These are phyloP conservation scores for Rhagologus leucostigma DNA, from an alignment of 2,113 vertebrate species.

Conservation along the genomic window DNA sequence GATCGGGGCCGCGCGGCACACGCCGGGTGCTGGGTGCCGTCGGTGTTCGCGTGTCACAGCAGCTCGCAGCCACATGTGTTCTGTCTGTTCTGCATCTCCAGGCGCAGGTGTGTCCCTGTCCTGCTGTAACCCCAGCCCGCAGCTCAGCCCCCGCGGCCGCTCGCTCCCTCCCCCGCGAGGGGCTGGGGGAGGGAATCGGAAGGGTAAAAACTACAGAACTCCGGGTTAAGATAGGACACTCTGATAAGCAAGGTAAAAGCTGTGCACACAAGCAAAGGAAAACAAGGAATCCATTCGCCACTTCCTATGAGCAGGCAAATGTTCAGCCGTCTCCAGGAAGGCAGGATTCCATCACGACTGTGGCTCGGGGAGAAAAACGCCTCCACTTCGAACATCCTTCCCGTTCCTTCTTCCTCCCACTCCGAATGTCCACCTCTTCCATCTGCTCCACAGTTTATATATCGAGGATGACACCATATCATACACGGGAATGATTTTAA, in stretches of 20 bases:
- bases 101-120: not conserved
- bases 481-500: accelerated
- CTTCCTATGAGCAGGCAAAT: not conserved
- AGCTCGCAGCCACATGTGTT: not conserved
- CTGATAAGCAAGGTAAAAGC: not conserved
- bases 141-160: not conserved
- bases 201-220: not conserved
- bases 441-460: not conserved
- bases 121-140: not conserved
- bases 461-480: accelerated
- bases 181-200: no score
- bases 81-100: not conserved
- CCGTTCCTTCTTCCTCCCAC: not conserved
- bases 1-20: accelerated
- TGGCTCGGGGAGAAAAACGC: accelerated
- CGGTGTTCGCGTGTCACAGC: accelerated
- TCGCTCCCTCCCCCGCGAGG: no score
- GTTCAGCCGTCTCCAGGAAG: not conserved
- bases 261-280: not conserved
- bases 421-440: not conserved
- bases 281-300: not conserved
- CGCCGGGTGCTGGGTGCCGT: accelerated
- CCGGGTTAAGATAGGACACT: not conserved
- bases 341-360: not conserved
- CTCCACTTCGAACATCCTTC: not conserved